Percentiles rank a stretch among this genome's conserved stretches.
These are phyloP conservation scores for Chunga burmeisteri DNA, from an alignment of 2,113 vertebrate genomes.

Conservation along the genomic window DNA sequence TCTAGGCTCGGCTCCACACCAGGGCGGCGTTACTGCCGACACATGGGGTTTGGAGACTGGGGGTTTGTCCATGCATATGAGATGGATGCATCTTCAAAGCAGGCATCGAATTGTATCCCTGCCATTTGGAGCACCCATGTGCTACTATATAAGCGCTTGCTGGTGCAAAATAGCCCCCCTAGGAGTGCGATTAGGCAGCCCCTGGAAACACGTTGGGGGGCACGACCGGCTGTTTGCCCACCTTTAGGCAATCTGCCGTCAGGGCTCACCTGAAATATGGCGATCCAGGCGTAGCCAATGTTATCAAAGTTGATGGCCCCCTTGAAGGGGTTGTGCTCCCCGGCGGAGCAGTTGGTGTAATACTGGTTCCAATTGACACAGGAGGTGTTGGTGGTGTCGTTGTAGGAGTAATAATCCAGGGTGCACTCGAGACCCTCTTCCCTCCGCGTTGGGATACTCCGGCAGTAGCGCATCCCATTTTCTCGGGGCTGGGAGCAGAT, in stretches of 20 bases:
- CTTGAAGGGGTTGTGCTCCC: constrained; percentile 93
- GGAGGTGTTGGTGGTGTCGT: constrained; percentile 92
- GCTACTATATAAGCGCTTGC: rapidly evolving
- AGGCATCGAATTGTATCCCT: background rate
- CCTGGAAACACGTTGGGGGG: rapidly evolving
- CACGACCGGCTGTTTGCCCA: background rate
- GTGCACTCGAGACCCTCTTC: constrained; percentile 87
- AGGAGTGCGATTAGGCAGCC: background rate
- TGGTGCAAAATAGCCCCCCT: background rate
- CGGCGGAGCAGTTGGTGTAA: constrained; percentile 93
- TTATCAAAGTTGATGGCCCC: constrained; percentile 99
- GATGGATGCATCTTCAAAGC: background rate
- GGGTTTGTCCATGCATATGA: background rate
- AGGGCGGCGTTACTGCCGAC: background rate
- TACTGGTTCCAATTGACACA: constrained; percentile 99
- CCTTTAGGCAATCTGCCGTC: background rate
- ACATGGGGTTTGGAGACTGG: background rate
- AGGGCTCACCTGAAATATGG: constrained; percentile 92
- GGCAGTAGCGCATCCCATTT: constrained; percentile 92
- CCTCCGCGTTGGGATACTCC: constrained; percentile 82
- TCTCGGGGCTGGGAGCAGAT: constrained; percentile 93
- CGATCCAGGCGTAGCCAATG: constrained; percentile 98
- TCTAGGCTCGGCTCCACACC: background rate
- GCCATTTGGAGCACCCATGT: background rate
- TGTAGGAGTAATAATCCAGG: constrained; percentile 87